These are phyloP conservation scores for Ailuropoda melanoleuca DNA, from an alignment of 2,113 vertebrate species.

Conservation along the genomic window DNA sequence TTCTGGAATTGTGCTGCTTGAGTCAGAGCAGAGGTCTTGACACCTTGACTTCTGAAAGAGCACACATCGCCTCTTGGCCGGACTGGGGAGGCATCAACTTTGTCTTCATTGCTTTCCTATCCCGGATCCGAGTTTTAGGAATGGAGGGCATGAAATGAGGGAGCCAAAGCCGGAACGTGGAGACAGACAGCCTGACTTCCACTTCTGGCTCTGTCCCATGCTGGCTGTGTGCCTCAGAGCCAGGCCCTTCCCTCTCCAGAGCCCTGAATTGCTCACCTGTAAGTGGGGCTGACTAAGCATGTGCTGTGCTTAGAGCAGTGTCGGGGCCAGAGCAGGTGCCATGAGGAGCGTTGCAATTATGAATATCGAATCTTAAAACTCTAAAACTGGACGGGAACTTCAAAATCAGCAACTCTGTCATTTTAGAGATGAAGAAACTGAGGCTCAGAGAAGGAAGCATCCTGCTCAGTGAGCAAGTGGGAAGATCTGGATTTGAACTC, in stretches of 20 bases:
- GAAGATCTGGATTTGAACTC: not conserved
- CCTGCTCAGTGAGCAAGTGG: not conserved
- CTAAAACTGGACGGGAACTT: not conserved
- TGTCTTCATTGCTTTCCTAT: not conserved
- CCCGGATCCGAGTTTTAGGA: not conserved
- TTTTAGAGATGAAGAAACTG: not conserved
- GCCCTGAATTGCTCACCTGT: not conserved
- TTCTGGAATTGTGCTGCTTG: not conserved
- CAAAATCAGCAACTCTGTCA: not conserved
- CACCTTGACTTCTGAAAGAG: not conserved
- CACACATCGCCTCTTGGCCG: not conserved
- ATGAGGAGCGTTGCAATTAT: fast-evolving
- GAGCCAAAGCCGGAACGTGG: not conserved
- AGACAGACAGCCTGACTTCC: not conserved
- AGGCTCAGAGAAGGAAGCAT: not conserved
- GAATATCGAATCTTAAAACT: not conserved
- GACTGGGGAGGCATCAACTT: not conserved
- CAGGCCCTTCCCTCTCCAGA: not conserved
- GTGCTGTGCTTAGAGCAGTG: fast-evolving
- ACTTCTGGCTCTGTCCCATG: not conserved
- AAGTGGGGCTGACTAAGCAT: fast-evolving
- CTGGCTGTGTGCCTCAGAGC: not conserved
- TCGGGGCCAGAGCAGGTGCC: not conserved
- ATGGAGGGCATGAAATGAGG: not conserved
- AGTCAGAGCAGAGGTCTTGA: not conserved